Base-by-base conservation (phyloP, 2,888 invertebrate genomes). In the Brachylomia viminalis region DNA sequence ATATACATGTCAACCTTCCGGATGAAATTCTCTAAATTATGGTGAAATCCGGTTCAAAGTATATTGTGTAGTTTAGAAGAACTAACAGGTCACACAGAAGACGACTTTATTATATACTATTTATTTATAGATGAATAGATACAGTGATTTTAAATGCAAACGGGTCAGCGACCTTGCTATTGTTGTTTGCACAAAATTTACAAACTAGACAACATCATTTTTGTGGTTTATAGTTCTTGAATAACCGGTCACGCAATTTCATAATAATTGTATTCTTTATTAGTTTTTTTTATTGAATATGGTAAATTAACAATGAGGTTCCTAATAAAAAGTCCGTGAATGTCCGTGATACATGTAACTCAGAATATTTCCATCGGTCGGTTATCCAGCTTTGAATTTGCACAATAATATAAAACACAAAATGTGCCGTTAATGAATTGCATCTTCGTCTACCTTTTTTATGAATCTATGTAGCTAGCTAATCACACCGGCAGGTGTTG, bases 81-180 rank as follows among this genome's bases (percentile, higher is more conserved):
- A n/a, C 23, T 49, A 38, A 38, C 15, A 3, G 15, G 52, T n/a
- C 52, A n/a, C 33, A 66, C 47, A 42, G n/a, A 45, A 47, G 13
- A 7, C 30, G 17, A 33, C 17, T 66, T 49, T 10, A 1, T 30
- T 65, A 23, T 23, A 20, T 47, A 20, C 11, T 64, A 30, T 17
- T n/a, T n/a, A n/a, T n/a, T n/a, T 20, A 42, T 42, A 62, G n/a
- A 72, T 56, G 47, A 72, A 80, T 67, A 61, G 72, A 78, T 75
- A 80, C 80, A 80, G 58, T 79, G 67, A 76, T 56, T 47, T 47
- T 42, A 2, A 45, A 52, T 75, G 30, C 56, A 45, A 58, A 27
- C n/a, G 10, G 20, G 10, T 56, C 20, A 23, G 30, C 11, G 1
- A 52, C 17, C 27, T 73, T 58, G 4, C 23, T 49, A 42, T 42